Evolutionary conservation across 2,888 invertebrate species (phyloP).

Genomic region (Itoplectis maculator): DNA sequence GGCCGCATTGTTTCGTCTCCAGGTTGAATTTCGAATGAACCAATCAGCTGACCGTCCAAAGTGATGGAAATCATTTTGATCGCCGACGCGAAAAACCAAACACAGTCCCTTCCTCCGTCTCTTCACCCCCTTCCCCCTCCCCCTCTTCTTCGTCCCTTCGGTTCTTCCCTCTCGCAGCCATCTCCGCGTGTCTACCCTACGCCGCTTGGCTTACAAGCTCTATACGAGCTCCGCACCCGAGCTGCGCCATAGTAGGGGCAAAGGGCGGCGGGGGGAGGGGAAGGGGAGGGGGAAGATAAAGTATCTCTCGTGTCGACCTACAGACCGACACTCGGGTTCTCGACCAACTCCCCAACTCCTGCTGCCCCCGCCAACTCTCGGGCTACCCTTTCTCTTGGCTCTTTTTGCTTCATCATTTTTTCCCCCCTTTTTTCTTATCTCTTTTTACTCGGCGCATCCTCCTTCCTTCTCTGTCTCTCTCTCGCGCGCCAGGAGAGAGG

Average conservation of each 20-base stretch:
- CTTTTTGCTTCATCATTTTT: constrained; percentile 5
- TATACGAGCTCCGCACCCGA: constrained; percentile 56
- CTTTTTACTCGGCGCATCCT: too few relatives aligned
- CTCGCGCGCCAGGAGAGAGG: too few relatives aligned
- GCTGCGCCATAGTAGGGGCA: constrained; percentile 24
- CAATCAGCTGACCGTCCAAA: background rate
- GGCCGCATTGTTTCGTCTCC: background rate
- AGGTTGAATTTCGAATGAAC: constrained; percentile 5
- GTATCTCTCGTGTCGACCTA: constrained; percentile 44
- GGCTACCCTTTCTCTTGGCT: constrained; percentile 31
- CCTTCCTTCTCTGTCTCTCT: background rate
- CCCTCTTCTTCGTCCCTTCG: too few relatives aligned
- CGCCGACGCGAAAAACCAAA: constrained; percentile 9
- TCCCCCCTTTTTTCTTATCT: too few relatives aligned
- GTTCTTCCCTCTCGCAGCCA: constrained; percentile 27
- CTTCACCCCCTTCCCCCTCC: background rate
- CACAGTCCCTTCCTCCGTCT: too few relatives aligned
- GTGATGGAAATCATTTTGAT: constrained; percentile 6
- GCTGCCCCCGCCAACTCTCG: background rate
- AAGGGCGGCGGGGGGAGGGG: too few relatives aligned
- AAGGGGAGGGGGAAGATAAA: constrained; percentile 22
- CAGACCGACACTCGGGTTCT: constrained; percentile 45
- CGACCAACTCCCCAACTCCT: constrained; percentile 27
- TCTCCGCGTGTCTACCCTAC: constrained; percentile 27
- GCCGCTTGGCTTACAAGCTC: constrained; percentile 55